Percentiles rank a stretch among this genome's conserved stretches.
Evolutionary conservation across 2,113 vertebrate species (phyloP).

Genomic region (Halcyon malimbica): DNA sequence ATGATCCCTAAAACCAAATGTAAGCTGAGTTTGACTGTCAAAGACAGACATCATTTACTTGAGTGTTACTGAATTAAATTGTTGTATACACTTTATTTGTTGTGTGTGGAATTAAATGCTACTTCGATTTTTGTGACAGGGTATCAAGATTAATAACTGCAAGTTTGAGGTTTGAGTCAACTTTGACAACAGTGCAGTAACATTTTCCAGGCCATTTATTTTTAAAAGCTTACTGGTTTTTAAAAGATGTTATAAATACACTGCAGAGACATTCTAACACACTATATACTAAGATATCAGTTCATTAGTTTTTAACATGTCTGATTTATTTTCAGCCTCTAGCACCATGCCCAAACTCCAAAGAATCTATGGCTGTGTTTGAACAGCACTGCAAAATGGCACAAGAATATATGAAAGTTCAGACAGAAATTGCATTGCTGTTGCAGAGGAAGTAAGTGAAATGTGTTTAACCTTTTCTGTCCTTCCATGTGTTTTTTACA

Average conservation of each 20-base stretch:
- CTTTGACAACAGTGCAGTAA: conserved; percentile 1
- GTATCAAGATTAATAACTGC: conserved; percentile 50
- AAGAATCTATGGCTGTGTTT: conserved; percentile 99
- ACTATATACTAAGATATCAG: conserved; percentile 50
- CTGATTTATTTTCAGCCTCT: conserved; percentile 88
- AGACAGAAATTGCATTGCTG: conserved; percentile 97
- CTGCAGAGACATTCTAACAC: conserved; percentile 51
- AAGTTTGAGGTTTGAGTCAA: conserved; percentile 60
- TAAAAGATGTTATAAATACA: conserved; percentile 69
- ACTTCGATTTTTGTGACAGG: conserved; percentile 12
- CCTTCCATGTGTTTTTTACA: neutral
- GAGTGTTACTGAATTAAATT: conserved; percentile 1
- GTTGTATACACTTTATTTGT: neutral
- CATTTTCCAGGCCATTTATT: conserved; percentile 66
- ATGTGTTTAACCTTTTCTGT: neutral
- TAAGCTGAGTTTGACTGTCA: conserved; percentile 26
- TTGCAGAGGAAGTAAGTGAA: conserved; percentile 95
- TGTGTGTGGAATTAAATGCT: neutral
- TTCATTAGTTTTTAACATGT: conserved; percentile 70
- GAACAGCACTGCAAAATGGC: conserved; percentile 99
- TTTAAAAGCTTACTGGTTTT: conserved; percentile 70
- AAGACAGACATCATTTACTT: conserved; percentile 8
- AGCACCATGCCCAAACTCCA: conserved; percentile 98
- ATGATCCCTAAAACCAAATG: conserved; percentile 33
- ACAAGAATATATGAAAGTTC: conserved; percentile 99